Conservation (phyloP, 92 coral and sea anemone genomes). For the Muricea muricata region DNA sequence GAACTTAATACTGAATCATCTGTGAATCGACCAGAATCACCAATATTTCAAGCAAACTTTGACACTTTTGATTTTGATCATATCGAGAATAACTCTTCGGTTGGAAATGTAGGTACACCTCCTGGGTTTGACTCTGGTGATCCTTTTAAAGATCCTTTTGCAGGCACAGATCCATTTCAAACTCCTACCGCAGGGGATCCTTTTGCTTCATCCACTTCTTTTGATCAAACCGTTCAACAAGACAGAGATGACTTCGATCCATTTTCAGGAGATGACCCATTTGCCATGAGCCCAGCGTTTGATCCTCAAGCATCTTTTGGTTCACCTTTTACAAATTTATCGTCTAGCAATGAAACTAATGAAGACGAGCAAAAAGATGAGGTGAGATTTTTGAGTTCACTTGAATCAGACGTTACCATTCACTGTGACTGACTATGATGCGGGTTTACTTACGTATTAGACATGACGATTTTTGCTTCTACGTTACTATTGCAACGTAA, state of each 20-base stretch:
- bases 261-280: constrained; percentile 73
- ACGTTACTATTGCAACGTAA: too few species aligned
- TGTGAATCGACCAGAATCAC: neutral
- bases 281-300: constrained; percentile 59
- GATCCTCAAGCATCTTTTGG: constrained; percentile 27
- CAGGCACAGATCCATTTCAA: constrained; percentile 84
- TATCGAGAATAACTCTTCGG: neutral
- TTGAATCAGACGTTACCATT: neutral
- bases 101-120: neutral
- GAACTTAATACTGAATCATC: neutral
- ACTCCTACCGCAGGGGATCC: constrained; percentile 75
- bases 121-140: constrained; percentile 64
- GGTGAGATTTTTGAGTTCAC: neutral
- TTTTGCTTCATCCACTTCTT: constrained; percentile 56
- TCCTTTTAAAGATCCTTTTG: constrained; percentile 82
- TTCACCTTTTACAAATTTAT: neutral
- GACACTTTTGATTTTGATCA: constrained; percentile 33
- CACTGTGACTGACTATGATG: neutral
- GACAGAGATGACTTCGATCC: constrained; percentile 27
- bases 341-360: constrained; percentile 6
- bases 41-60: constrained; percentile 2
- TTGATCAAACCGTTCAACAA: neutral
- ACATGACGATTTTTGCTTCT: too few species aligned
- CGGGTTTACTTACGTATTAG: neutral
- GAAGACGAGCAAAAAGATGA: constrained; percentile 12